Evolutionary conservation across 2,888 invertebrate species (phyloP), one percentile per base, ranked within the genome.

Genomic region (Parnassius mnemosyne): DNA sequence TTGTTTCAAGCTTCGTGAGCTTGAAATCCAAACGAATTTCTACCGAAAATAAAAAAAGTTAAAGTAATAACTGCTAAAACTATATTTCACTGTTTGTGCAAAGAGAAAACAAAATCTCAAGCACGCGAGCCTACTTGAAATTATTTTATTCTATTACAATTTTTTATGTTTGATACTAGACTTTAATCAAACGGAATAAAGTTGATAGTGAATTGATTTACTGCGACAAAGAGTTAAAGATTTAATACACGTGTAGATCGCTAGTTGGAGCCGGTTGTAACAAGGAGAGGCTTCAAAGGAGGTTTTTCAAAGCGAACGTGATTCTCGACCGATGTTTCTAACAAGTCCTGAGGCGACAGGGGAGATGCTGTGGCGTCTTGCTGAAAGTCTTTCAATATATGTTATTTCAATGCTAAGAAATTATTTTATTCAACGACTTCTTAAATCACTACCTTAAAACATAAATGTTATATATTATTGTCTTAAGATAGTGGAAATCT

Each of bases 251-350:
- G 76, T 74, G 75, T 75, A 81, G 78, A 75, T 73, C 71, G 76
- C 80, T 80, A 82, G 82, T 83, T 81, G 79, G 76, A 63, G 52
- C 76, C 72, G 75, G 72, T 76, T 72, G 78, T 83, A 82, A 83
- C 82, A 83, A 81, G 79, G 77, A 79, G 76, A 78, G 76, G 80
- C 81, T 79, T 85, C 84, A 87, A 87, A 87, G 84, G 80, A 79
- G 78, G 76, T 80, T 81, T 84, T 83, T 83, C 83, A 84, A 83
- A 84, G 84, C 73, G 85, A 80, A 85, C 86, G 85, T 87, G 87
- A 85, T 84, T 83, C 81, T 79, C 78, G 79, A 77, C 81, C 81
- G 79, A 81, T 83, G 82, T 78, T 78, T 64, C 76, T 84, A 81
- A 85, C 83, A 81, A 85, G 81, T 78, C 74, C 78, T 74, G 66